Conservation (phyloP, 2,797 vertebrate genomes). For the Merluccius polli region DNA sequence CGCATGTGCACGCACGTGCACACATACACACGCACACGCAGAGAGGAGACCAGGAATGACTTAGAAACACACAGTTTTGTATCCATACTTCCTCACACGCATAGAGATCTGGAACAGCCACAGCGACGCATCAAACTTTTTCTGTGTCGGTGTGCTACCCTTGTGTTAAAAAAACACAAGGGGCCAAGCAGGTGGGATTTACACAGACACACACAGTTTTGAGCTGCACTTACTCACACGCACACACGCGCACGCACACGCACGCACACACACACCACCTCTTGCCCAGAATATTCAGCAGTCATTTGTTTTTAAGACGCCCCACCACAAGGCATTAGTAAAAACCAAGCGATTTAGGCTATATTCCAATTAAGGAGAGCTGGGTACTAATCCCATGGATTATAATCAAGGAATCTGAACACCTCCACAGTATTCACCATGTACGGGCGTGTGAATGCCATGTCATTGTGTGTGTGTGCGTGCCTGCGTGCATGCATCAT, state of each 20-base stretch:
- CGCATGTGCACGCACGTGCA: background rate
- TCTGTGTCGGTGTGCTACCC: background rate
- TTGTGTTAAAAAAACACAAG: slow-evolving; percentile 21
- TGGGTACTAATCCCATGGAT: slow-evolving; percentile 25
- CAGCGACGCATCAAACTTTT: background rate
- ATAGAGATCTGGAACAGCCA: background rate
- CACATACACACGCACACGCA: background rate
- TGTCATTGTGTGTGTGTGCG: too few relatives aligned
- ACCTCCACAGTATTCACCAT: too few relatives aligned
- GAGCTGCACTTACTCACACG: slow-evolving; percentile 1
- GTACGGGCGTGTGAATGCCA: too few relatives aligned
- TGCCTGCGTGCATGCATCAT: background rate
- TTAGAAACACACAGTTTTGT: background rate
- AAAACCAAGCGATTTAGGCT: slow-evolving; percentile 19
- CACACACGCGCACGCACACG: too few relatives aligned
- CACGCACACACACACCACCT: slow-evolving; percentile 12
- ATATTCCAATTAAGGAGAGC: slow-evolving; percentile 37
- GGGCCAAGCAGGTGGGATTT: slow-evolving; percentile 17
- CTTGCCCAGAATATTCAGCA: slow-evolving; percentile 28
- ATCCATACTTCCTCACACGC: background rate
- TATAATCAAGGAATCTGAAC: slow-evolving; percentile 10
- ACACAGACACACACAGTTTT: slow-evolving; percentile 1
- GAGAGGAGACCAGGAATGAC: background rate
- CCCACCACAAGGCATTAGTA: slow-evolving; percentile 26
- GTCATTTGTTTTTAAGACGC: slow-evolving; percentile 40